A percentile compares a stretch with the other conserved stretches of the same genome.
phyloP scores from a whole-genome alignment of 2,888 invertebrate species.

The Miltochrista miniata region DNA sequence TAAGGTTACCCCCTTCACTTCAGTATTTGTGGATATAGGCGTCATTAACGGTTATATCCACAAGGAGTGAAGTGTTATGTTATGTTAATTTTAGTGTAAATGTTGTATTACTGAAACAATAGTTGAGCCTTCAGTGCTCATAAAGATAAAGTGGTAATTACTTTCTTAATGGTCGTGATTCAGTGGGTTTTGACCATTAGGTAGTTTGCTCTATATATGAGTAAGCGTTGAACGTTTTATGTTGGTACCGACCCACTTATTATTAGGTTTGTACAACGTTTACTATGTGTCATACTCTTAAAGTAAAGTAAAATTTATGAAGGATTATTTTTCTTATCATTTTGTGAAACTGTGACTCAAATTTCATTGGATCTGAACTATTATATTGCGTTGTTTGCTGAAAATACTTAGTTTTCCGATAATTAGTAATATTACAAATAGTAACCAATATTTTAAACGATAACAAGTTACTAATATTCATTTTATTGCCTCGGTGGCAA shows the following conservation, averaged over 20 bases:
- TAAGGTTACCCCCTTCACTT: not conserved
- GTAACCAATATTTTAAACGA: too few species aligned
- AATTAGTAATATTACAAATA: too few species aligned
- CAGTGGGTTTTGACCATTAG: conserved; percentile 40
- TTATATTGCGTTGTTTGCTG: too few species aligned
- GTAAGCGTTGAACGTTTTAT: conserved; percentile 41
- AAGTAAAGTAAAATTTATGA: not conserved
- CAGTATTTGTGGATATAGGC: not conserved
- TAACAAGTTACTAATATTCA: too few species aligned
- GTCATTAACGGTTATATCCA: not conserved
- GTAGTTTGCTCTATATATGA: conserved; percentile 31
- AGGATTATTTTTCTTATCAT: not conserved
- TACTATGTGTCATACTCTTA: conserved; percentile 26
- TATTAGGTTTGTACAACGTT: conserved; percentile 1
- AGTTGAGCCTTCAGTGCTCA: conserved; percentile 56
- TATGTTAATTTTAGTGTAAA: conserved; percentile 37
- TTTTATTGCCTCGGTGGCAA: too few species aligned
- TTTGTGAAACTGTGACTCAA: conserved; percentile 1
- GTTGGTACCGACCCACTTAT: conserved; percentile 32
- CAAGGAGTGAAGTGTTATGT: not conserved
- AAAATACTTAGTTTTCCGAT: too few species aligned
- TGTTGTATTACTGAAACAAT: conserved; percentile 43
- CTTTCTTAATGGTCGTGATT: conserved; percentile 58
- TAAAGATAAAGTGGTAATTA: conserved; percentile 76
- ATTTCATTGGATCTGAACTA: too few species aligned